Evolutionary conservation across 2,113 vertebrate species (phyloP), one percentile per base, ranked within the genome.

Genomic region (Gasterosteus aculeatus): DNA sequence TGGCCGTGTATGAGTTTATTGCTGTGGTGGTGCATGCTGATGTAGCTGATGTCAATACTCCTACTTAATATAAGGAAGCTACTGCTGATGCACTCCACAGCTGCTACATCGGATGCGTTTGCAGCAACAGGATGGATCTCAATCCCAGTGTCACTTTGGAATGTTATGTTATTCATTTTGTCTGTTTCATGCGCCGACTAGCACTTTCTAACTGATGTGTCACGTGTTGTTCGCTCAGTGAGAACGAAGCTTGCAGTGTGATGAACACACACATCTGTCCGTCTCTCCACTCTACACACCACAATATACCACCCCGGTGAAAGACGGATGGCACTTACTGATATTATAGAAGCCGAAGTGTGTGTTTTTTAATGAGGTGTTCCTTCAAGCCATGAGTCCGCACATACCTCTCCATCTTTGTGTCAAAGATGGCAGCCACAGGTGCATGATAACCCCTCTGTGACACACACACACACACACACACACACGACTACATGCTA

Each of bases 251-350:
- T 42, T 19, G 38, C 47, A 51, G 38, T 44, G 41, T 33, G 39
- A 29, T 5, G 2, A 33, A 26, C 57, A 72, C 58, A 51, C 59
- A 58, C 59, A 49, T 56, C 33, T 69, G 54, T 51, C 57, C 49
- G 60, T 66, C 67, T 60, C 56, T 57, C 42, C 42, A 14, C 72
- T 39, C 62, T 75, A 42, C 6, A 62, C 49, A 44, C 22, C 7
- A 5, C 29, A 73, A 35, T 57, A 65, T 72, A 58, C 56, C 19
- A 33, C 53, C 33, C 18, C 69, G 47, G 2, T 83, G 77, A 85
- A 80, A 85, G 69, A 80, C 47, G 44, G 49, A 74, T 77, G 72
- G 14, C 73, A 70, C 68, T 58, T 75, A 42, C 33, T 38, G 62
- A 76, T 59, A 75, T 73, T 68, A 77, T 12, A 72, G 66, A 54